Base-by-base conservation (phyloP, 2,888 invertebrate genomes). In the Caprella mutica region DNA sequence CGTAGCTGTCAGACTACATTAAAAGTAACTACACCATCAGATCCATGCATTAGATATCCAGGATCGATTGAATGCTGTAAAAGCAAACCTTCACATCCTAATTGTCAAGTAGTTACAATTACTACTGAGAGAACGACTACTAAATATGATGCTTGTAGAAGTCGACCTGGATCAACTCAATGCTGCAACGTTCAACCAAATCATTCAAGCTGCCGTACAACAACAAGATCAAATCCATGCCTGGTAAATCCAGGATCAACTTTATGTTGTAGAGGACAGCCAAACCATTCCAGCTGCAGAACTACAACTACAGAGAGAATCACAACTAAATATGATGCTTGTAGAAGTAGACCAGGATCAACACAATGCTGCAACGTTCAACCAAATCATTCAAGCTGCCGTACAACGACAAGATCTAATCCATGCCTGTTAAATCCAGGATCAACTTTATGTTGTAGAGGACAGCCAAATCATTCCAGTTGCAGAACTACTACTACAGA, bases 391-490 rank as follows among this genome's bases (percentile, higher is more conserved):
- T 19, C 19, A 2, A 30, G 33, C 12, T 51, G 51, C 35, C 23
- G 17, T 21, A 24, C 14, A 19, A 35, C 51, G 17, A 3, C 35
- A 51, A 26, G 26, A 27, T 27, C 3, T 48, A 35, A 51, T 23
- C 51, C 35, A 35, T 51, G 51, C 23, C 9, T 17, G 21, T 17
- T 14, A 35, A 51, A 35, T 17, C 51, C 51, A n/a, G 51, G 51
- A 19, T 51, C 51, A n/a, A 12, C 9, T 33, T 14, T 33, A 33
- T 51, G 51, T 35, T 54, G 46, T 14, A 12, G 27, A 27, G 27
- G 9, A n/a, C 38, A 29, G 21, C 44, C 1, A 71, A 72, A 33
- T 71, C 72, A 4, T 65, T 77, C 68, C 71, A 78, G 14, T 9
- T 55, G 55, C 27, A 24, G 26, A 33, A 48, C 55, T 12, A 55